Percentiles rank a stretch among this genome's conserved stretches.
These are phyloP conservation scores for Coryphaenoides rupestris DNA, from an alignment of 2,113 vertebrate species.

Conservation along the genomic window DNA sequence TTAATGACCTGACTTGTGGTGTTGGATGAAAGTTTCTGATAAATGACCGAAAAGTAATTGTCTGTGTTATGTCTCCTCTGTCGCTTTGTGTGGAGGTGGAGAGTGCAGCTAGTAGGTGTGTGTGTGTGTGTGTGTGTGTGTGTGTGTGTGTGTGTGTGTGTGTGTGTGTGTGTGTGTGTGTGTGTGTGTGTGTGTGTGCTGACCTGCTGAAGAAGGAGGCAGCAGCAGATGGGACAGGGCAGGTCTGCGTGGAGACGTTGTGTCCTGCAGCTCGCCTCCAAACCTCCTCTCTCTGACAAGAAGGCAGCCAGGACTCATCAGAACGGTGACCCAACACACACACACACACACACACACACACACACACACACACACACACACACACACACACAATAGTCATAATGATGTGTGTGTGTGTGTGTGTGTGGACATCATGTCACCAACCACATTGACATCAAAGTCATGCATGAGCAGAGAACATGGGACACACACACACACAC, in stretches of 20 bases:
- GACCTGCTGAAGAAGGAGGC: neutral
- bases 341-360: no score
- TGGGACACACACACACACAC: neutral
- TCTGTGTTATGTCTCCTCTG: no score
- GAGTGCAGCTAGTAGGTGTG: neutral
- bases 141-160: slow-evolving; percentile 5
- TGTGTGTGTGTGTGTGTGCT: neutral
- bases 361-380: no score
- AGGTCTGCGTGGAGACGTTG: neutral
- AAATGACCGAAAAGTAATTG: no score
- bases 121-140: neutral
- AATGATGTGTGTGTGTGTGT: neutral
- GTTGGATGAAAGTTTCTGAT: no score
- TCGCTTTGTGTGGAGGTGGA: no score
- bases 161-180: slow-evolving; percentile 2
- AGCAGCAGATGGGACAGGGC: neutral
- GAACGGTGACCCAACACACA: neutral
- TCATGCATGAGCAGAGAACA: neutral
- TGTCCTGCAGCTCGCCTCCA: neutral
- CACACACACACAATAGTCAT: no score
- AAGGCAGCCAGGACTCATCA: neutral
- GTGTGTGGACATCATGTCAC: neutral
- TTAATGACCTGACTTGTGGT: neutral
- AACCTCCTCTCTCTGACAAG: neutral
- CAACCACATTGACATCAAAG: neutral